Conservation (phyloP, 23 tunicate genomes). For the Aplidium turbinatum region DNA sequence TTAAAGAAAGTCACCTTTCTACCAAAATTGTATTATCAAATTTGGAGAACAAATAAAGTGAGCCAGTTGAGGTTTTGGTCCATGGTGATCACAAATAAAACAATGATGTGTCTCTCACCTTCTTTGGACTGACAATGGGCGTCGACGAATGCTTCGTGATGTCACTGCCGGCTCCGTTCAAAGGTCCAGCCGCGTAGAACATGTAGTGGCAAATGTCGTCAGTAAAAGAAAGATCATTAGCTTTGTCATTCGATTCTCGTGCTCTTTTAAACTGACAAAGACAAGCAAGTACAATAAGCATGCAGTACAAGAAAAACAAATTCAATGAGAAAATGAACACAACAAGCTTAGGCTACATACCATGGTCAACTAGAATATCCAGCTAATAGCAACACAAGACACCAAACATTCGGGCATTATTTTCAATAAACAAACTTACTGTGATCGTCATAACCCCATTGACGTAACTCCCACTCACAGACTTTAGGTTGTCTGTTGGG, state of each 20-base stretch:
- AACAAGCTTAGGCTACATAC: no score
- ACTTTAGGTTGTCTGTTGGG: conserved; percentile 9
- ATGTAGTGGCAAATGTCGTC: conserved; percentile 52
- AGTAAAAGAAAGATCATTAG: conserved; percentile 38
- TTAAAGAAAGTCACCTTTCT: no score
- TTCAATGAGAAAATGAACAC: no score
- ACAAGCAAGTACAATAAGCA: no score
- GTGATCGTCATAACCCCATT: conserved; percentile 71
- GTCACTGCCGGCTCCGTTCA: conserved; percentile 14
- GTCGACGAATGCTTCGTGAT: conserved; percentile 32
- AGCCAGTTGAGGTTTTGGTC: no score
- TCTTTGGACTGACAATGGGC: conserved; percentile 45
- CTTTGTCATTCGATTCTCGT: conserved; percentile 27
- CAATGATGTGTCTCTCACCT: conserved; percentile 22
- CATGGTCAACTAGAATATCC: no score
- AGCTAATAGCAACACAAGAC: no score
- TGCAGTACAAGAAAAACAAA: no score
- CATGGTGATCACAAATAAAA: no score
- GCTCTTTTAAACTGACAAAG: conserved; percentile 42
- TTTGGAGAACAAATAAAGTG: no score
- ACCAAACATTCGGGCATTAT: no score
- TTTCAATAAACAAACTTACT: conserved; percentile 37
- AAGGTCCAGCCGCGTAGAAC: conserved; percentile 43
- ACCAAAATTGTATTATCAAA: no score
- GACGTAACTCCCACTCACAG: conserved; percentile 36